phyloP scores from a whole-genome alignment of 2,797 vertebrate species.

The Cossypha niveicapilla region DNA sequence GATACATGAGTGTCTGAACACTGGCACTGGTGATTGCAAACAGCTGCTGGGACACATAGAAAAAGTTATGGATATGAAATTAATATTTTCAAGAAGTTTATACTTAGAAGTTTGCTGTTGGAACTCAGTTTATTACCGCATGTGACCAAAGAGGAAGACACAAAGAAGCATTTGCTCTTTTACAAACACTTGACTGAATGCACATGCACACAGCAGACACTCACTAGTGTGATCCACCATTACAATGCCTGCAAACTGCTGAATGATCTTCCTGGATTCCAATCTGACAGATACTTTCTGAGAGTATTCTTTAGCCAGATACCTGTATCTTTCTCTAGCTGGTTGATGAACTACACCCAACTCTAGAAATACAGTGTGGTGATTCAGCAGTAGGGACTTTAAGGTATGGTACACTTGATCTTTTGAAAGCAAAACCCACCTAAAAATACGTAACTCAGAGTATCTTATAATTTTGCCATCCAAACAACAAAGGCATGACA shows the following conservation, averaged over 20 bases:
- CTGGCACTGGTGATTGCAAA: not conserved
- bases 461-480: not conserved
- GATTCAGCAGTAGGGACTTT: not conserved
- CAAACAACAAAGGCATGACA: not conserved
- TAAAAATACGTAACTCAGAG: not conserved
- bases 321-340: not conserved
- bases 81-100: not conserved
- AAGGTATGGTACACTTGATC: not conserved
- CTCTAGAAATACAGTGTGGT: not conserved
- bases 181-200: not conserved
- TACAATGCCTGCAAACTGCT: not conserved
- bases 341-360: not conserved
- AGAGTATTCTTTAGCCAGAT: not conserved
- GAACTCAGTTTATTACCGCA: not conserved
- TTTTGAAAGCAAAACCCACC: not conserved
- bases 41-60: not conserved
- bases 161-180: not conserved
- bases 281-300: not conserved
- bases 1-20: not conserved
- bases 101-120: not conserved
- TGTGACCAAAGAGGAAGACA: not conserved
- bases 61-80: not conserved
- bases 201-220: not conserved
- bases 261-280: not conserved
- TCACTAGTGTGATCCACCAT: not conserved